Evolutionary conservation across 2,888 invertebrate genomes (phyloP).

Genomic region (Trissolcus brochymenae): DNA sequence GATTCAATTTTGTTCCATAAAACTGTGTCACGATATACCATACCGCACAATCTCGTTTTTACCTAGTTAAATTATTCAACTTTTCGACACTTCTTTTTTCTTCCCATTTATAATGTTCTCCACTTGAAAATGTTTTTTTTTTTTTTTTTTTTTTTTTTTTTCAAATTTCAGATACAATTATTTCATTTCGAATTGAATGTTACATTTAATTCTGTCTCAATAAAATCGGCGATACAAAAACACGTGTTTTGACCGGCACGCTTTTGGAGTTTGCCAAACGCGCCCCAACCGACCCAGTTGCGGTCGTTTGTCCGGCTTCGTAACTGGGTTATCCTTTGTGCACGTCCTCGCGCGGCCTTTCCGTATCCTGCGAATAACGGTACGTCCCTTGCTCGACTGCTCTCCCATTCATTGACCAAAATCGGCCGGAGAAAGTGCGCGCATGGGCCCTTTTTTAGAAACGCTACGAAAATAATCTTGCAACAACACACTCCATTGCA

Average conservation of each 20-base stretch:
- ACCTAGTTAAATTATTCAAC: no score
- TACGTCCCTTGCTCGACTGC: constrained; percentile 18
- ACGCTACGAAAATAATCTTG: constrained; percentile 12
- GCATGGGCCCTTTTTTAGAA: constrained; percentile 19
- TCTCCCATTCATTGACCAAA: constrained; percentile 33
- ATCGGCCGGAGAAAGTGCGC: constrained; percentile 15
- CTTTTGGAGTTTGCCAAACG: constrained; percentile 23
- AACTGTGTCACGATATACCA: no score
- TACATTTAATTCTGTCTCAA: no score
- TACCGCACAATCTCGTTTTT: no score
- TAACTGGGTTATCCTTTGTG: constrained; percentile 56
- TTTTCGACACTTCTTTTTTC: no score
- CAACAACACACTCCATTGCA: neutral
- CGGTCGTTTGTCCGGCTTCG: constrained; percentile 34
- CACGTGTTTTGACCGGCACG: constrained; percentile 30
- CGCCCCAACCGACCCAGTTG: constrained; percentile 39
- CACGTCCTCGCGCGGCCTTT: constrained; percentile 48
- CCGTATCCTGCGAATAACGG: constrained; percentile 46
- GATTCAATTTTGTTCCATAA: no score
- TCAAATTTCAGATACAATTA: no score
- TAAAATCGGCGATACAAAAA: no score
- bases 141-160: no score
- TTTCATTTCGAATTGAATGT: no score
- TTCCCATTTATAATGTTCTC: no score
- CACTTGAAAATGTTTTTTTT: no score